Conservation (phyloP, 92 coral and sea anemone species). For the Phenganax stokvisi region DNA sequence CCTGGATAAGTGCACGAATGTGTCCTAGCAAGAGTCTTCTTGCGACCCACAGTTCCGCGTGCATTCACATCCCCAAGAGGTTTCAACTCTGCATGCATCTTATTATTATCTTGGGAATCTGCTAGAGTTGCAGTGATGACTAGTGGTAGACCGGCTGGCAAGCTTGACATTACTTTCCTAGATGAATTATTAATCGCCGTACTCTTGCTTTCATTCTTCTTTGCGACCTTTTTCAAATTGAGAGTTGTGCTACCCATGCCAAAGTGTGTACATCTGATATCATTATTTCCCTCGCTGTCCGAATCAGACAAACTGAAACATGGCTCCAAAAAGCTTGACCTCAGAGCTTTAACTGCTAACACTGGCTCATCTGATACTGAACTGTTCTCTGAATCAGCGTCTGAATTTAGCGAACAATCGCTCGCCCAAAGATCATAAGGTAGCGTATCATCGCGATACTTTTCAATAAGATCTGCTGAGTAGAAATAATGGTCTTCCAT, state of each 20-base stretch:
- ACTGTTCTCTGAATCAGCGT: conserved; percentile 39
- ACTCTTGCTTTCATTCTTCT: conserved; percentile 40
- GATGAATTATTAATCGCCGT: conserved; percentile 52
- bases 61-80: conserved; percentile 43
- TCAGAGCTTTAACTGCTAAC: conserved; percentile 8
- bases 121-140: conserved; percentile 48
- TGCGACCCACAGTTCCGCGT: conserved; percentile 71
- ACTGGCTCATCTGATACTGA: conserved; percentile 35
- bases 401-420: conserved; percentile 37
- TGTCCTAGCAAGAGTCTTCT: conserved; percentile 87
- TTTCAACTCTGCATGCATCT: conserved; percentile 57
- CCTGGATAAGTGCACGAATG: conserved; percentile 98
- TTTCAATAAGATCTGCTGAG: conserved; percentile 40
- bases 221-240: conserved; percentile 32
- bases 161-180: conserved; percentile 51
- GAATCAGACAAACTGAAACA: conserved; percentile 29
- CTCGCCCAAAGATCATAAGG: conserved; percentile 41
- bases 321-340: conserved; percentile 34
- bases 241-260: conserved; percentile 28
- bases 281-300: conserved; percentile 37
- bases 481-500: conserved; percentile 42
- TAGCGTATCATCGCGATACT: conserved; percentile 38
- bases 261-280: conserved; percentile 32
- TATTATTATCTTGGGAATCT: conserved; percentile 55
- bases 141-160: conserved; percentile 49